Conservation (phyloP, 1,140 invertebrate species). For the Calliopsis andreniformis region DNA sequence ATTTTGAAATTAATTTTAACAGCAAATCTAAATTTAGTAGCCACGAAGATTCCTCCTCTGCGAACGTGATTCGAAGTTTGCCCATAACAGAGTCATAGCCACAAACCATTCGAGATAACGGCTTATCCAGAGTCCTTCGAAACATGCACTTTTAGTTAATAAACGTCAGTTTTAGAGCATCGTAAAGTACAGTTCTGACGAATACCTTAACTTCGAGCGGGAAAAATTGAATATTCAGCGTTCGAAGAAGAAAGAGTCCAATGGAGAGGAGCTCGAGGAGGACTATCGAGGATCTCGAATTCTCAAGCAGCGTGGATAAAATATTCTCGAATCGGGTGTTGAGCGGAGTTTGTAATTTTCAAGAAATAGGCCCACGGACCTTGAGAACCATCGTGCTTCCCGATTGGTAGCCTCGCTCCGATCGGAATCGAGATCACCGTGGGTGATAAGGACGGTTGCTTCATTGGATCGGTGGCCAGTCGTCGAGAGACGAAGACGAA, state of each 20-base stretch:
- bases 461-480: constrained; percentile 4
- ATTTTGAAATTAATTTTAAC: no score
- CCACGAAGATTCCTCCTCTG: no score
- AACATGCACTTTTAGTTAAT: no score
- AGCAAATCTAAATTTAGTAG: no score
- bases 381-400: neutral
- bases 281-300: constrained; percentile 29
- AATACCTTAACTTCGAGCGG: neutral
- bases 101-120: no score
- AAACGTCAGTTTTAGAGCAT: no score
- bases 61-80: no score
- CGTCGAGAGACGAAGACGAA: constrained; percentile 8
- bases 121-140: no score
- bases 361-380: neutral
- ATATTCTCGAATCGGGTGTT: neutral
- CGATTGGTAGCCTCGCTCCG: neutral
- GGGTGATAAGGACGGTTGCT: neutral
- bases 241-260: neutral
- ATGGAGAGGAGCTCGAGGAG: neutral
- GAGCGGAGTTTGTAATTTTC: constrained; percentile 3
- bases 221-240: neutral
- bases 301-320: neutral
- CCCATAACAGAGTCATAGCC: no score
- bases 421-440: constrained; percentile 17
- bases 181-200: no score